phyloP scores from a whole-genome alignment of 2,888 invertebrate genomes.

The Heliconius aoede region DNA sequence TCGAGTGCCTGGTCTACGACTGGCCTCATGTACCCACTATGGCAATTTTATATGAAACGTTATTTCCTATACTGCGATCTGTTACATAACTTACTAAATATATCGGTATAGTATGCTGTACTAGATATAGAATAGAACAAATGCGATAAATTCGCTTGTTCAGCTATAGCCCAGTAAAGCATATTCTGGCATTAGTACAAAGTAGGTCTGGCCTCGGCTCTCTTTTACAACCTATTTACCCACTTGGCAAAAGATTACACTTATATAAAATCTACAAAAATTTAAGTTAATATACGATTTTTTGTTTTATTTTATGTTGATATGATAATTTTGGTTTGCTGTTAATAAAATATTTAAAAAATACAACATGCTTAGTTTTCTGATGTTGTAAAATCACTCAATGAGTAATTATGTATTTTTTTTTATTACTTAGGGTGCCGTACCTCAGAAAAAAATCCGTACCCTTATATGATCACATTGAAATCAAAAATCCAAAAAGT shows the following conservation, averaged over 20 bases:
- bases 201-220: slow-evolving; percentile 12
- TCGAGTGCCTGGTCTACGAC: no score
- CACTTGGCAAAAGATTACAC: slow-evolving; percentile 12
- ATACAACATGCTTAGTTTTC: not conserved
- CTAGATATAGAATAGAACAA: not conserved
- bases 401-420: no score
- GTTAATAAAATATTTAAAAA: not conserved
- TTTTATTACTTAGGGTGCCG: no score
- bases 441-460: no score
- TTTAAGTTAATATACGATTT: not conserved
- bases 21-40: no score
- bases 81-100: not conserved
- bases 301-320: not conserved
- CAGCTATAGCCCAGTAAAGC: not conserved
- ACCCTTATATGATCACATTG: no score
- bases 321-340: not conserved
- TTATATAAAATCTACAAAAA: not conserved
- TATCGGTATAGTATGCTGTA: not conserved
- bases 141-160: not conserved
- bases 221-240: slow-evolving; percentile 28
- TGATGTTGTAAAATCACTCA: no score
- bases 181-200: slow-evolving; percentile 31
- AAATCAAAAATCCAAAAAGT: no score
- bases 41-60: no score
- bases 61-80: not conserved